These are phyloP conservation scores for Ochropleura plecta DNA, from an alignment of 2,888 invertebrate genomes.

Conservation along the genomic window DNA sequence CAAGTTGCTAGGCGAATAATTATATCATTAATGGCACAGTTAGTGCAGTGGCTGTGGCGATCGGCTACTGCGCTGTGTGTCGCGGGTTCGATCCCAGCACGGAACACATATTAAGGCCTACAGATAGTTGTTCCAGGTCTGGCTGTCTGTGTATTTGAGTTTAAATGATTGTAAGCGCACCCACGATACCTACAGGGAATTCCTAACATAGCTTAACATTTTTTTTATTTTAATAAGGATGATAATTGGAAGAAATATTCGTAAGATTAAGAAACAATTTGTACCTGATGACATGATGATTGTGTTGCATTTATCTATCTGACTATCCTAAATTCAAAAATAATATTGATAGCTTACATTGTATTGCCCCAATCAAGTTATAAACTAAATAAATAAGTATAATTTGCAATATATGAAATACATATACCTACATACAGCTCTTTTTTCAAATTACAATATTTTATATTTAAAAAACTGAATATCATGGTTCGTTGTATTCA, in stretches of 20 bases:
- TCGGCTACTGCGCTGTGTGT: too few species aligned
- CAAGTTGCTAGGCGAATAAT: not conserved
- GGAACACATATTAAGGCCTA: too few species aligned
- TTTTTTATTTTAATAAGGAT: too few species aligned
- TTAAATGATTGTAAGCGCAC: too few species aligned
- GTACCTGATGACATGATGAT: not conserved
- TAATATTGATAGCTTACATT: not conserved
- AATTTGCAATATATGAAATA: not conserved
- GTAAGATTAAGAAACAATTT: not conserved
- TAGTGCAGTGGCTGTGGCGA: too few species aligned
- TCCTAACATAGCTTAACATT: too few species aligned
- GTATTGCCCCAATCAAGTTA: not conserved
- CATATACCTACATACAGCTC: too few species aligned
- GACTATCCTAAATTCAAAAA: not conserved
- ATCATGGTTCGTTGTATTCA: conserved; percentile 58
- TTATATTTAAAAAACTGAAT: not conserved
- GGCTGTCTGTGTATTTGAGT: too few species aligned
- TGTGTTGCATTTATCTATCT: not conserved
- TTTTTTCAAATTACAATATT: not conserved
- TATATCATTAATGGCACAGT: not conserved
- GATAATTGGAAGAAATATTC: not conserved
- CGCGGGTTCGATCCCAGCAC: too few species aligned
- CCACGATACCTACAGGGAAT: too few species aligned
- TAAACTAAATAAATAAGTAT: not conserved
- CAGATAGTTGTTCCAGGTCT: too few species aligned